These are phyloP conservation scores for Chiloscyllium plagiosum DNA, from an alignment of 2,113 vertebrate species.

Conservation along the genomic window DNA sequence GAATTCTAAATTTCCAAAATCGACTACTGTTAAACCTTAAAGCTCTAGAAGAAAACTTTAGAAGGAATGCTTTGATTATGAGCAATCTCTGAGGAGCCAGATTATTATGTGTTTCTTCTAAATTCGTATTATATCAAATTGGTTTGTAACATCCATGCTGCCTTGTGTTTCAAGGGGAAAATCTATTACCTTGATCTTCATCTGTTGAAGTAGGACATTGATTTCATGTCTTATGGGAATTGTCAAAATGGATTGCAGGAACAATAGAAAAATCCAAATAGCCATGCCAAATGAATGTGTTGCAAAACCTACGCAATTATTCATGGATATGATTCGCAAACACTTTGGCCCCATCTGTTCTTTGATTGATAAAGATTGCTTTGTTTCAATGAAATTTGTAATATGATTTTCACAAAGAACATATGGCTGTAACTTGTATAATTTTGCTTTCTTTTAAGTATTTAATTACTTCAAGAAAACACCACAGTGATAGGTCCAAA, in stretches of 20 bases:
- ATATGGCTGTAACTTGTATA: constrained; percentile 8
- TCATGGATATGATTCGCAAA: neutral
- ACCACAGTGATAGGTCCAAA: neutral
- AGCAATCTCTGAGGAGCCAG: neutral
- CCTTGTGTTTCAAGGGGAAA: neutral
- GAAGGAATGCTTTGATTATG: neutral
- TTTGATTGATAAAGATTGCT: constrained; percentile 35
- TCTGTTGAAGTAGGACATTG: neutral
- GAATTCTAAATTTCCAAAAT: neutral
- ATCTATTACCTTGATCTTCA: constrained; percentile 1
- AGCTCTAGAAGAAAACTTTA: neutral
- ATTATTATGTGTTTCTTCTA: neutral
- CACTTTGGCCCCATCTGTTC: constrained; percentile 27
- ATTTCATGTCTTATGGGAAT: neutral
- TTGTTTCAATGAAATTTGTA: constrained; percentile 21
- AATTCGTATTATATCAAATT: neutral
- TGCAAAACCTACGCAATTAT: constrained; percentile 20
- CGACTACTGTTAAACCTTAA: neutral
- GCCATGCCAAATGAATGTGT: constrained; percentile 24
- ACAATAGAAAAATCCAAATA: constrained; percentile 3
- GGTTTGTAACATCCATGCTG: neutral
- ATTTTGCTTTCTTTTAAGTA: constrained; percentile 23
- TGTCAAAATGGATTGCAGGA: neutral
- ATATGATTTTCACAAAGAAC: constrained; percentile 17
- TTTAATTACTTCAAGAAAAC: constrained; percentile 1